A percentile compares a stretch with the other conserved stretches of the same genome.
phyloP scores from a whole-genome alignment of 2,113 vertebrate genomes.

The Cebidichthys violaceus region DNA sequence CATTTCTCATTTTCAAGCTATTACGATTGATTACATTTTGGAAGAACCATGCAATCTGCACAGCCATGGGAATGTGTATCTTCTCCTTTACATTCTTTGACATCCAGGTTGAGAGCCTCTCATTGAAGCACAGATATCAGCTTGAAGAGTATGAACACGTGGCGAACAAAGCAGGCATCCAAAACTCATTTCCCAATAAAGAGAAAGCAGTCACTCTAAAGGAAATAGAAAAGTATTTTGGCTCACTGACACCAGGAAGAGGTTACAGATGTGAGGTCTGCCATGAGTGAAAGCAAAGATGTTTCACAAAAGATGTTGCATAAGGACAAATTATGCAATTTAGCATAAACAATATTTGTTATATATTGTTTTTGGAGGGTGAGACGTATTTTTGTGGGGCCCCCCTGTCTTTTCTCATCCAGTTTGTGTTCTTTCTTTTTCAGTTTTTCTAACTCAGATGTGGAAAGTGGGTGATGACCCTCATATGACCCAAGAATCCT shows the following conservation, averaged over 20 bases:
- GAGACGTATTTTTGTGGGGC: no score
- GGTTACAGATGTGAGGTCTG: constrained; percentile 42
- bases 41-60: background rate
- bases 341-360: no score
- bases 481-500: no score
- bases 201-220: background rate
- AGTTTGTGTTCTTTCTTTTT: background rate
- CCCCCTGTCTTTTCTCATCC: no score
- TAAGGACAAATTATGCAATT: background rate
- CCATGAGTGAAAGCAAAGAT: background rate
- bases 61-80: background rate
- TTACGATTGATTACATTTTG: background rate
- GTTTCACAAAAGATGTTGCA: background rate
- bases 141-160: constrained; percentile 9
- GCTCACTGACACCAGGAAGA: constrained; percentile 20
- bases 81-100: background rate
- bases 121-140: background rate
- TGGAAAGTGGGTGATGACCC: no score
- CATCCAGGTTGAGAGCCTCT: background rate
- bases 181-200: background rate
- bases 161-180: constrained; percentile 2
- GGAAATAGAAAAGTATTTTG: constrained; percentile 23
- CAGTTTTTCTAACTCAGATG: no score
- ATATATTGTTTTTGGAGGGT: background rate
- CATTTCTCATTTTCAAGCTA: background rate